Conservation (phyloP, 2,888 invertebrate species). For the Bembecia ichneumoniformis region DNA sequence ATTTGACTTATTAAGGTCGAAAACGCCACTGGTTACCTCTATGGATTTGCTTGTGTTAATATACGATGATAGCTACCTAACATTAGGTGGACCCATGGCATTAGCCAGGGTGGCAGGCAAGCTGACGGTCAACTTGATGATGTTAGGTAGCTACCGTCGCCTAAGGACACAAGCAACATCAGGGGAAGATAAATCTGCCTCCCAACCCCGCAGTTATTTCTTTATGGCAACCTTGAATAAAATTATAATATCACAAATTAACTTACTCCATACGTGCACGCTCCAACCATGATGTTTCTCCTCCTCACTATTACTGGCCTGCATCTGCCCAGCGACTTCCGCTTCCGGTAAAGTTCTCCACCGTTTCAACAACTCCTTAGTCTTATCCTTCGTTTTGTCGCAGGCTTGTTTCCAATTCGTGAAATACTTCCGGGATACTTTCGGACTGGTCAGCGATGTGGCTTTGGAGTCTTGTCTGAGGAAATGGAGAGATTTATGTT, state of each 20-base stretch:
- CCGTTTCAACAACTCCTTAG: conserved; percentile 79
- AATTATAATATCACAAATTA: background rate
- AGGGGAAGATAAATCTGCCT: no score
- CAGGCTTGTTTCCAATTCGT: conserved; percentile 83
- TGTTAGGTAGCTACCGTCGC: no score
- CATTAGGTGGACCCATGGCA: no score
- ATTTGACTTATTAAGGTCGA: no score
- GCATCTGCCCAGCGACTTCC: conserved; percentile 49
- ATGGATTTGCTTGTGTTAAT: no score
- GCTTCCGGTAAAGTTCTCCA: conserved; percentile 79
- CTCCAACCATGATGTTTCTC: conserved; percentile 78
- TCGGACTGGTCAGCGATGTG: conserved; percentile 54
- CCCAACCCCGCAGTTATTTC: no score
- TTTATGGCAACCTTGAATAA: no score
- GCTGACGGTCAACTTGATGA: no score
- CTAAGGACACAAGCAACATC: no score
- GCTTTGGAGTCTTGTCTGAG: conserved; percentile 60
- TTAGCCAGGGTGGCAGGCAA: no score
- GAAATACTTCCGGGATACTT: conserved; percentile 80
- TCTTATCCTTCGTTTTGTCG: conserved; percentile 81
- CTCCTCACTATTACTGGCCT: conserved; percentile 46
- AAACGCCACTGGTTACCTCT: no score
- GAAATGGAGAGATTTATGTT: conserved; percentile 6
- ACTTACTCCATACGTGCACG: conserved; percentile 83
- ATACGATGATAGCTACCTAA: no score